Base-by-base conservation (phyloP, 2,113 vertebrate species). In the Speoplatyrhinus poulsoni region DNA sequence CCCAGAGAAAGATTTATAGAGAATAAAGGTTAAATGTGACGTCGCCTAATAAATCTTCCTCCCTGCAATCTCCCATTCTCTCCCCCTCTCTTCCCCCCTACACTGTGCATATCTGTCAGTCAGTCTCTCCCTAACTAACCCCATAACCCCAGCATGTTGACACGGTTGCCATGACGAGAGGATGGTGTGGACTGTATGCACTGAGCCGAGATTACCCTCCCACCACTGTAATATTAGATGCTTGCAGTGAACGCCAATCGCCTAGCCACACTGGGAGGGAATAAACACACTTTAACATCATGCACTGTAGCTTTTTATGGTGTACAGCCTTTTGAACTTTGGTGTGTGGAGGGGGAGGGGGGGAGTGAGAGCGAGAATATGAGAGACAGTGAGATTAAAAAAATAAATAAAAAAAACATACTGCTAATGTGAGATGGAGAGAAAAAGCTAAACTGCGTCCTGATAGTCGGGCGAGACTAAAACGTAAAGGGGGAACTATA, bases 401-500 rank as follows among this genome's bases (percentile, higher is more conserved):
- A 11, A 33, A 12, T 61, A 26, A 49, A 10, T 11, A 59, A 11
- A 76, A 58, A 15, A 17, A 54, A 7, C 26, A 69, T 9, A 59
- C 26, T 32, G 19, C 67, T 3, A 26, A 26, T 26, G 36, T 6
- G 36, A 41, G 36, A 41, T 41, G 36, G 36, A 41, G 36, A 41
- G 7, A 41, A 41, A 41, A 6, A 41, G 36, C 36, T 2, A 46
- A 46, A 32, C 16, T 13, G 26, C 70, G 67, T 70, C 80, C 70
- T 26, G 26, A 26, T 26, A 26, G 26, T 26, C 26, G 26, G 26
- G 26, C 84, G 5, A 4, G 17, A 60, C 61, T 66, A 60, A 19
- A 65, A 47, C 74, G 59, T 70, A 62, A 65, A 55, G 12, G 50
- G 73, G 19, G 66, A 62, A 53, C 13, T 50, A 19, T 41, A 61